Evolutionary conservation across 2,797 vertebrate species (phyloP).

Genomic region (Cynopterus sphinx): DNA sequence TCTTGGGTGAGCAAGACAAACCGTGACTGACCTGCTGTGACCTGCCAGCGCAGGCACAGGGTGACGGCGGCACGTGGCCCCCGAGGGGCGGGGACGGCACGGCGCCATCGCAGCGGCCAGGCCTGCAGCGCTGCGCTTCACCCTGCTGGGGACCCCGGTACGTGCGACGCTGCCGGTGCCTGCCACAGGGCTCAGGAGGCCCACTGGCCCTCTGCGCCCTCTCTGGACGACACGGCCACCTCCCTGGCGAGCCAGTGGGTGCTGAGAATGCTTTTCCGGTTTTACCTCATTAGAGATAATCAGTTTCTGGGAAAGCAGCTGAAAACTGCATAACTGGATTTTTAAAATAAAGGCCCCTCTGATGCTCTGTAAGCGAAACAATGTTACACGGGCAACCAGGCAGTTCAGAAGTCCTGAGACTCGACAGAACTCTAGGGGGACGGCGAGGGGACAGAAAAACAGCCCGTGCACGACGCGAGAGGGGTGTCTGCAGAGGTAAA

Average conservation of each 20-base stretch:
- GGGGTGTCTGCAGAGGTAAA: not conserved
- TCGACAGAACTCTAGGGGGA: conserved; percentile 23
- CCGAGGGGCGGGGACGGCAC: no score
- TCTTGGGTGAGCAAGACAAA: not conserved
- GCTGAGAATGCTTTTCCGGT: not conserved
- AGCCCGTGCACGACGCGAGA: not conserved
- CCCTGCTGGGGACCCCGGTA: not conserved
- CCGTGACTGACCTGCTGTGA: no score
- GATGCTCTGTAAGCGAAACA: conserved; percentile 50
- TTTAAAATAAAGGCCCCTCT: conserved; percentile 54
- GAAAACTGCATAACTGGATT: conserved; percentile 58
- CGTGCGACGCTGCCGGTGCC: not conserved
- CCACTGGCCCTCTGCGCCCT: not conserved
- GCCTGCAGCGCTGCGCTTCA: not conserved
- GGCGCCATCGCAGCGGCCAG: not conserved
- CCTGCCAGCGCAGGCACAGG: no score
- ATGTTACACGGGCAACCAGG: conserved; percentile 59
- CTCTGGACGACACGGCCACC: not conserved
- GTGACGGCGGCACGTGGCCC: no score
- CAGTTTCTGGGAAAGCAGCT: conserved; percentile 38
- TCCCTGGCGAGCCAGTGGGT: not conserved
- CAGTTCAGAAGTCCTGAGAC: conserved; percentile 12
- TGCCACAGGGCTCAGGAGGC: not conserved
- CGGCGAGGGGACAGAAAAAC: not conserved
- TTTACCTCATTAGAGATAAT: conserved; percentile 15